Conservation (phyloP, 2,113 vertebrate genomes). For the Marmota monax region DNA sequence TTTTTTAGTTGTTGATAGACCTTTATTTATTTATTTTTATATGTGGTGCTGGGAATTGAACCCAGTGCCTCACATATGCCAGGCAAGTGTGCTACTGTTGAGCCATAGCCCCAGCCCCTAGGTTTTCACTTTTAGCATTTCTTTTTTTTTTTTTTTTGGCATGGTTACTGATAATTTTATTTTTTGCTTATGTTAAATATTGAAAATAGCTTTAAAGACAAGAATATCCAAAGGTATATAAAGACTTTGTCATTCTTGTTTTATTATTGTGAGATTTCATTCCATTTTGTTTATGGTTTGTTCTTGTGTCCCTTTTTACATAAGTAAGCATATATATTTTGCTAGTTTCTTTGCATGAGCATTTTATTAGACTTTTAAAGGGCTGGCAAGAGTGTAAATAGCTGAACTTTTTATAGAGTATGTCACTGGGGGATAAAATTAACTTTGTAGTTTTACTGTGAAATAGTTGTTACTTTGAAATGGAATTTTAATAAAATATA, state of each 20-base stretch:
- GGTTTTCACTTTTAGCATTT: constrained; percentile 1
- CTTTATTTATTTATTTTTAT: no score
- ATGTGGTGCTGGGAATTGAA: no score
- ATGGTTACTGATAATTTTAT: not conserved
- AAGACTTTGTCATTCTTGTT: not conserved
- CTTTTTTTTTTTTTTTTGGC: constrained; percentile 60
- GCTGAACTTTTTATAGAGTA: not conserved
- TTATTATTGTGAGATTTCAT: not conserved
- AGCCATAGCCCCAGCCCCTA: no score
- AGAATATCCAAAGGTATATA: not conserved
- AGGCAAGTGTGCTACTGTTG: no score
- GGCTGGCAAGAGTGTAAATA: not conserved
- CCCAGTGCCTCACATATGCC: no score
- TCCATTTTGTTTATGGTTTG: constrained; percentile 29
- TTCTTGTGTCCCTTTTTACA: not conserved
- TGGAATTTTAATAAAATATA: constrained; percentile 48
- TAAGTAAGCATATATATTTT: not conserved
- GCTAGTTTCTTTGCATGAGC: not conserved
- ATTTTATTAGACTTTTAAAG: constrained; percentile 1
- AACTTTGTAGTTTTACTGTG: constrained; percentile 41
- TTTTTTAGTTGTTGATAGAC: no score
- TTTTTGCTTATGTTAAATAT: constrained; percentile 32
- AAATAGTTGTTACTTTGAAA: constrained; percentile 60
- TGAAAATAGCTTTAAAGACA: not conserved
- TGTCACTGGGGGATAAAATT: not conserved